Evolutionary conservation across 2,113 vertebrate genomes (phyloP), one percentile per base, ranked within the genome.

Genomic region (Menura novaehollandiae): DNA sequence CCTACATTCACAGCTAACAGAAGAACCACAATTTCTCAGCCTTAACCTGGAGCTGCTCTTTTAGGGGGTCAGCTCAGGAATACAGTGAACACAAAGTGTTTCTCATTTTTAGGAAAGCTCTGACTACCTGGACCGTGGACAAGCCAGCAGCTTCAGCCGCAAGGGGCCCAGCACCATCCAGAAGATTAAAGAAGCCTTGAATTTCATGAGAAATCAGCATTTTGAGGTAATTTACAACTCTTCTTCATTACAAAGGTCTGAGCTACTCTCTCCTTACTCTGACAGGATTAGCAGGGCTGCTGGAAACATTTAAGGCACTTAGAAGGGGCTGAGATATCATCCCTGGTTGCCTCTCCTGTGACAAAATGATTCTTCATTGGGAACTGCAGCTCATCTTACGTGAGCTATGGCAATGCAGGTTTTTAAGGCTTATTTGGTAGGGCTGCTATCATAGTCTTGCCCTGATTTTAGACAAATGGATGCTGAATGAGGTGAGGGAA

Each of bases 141-240:
- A 99, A 41, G 97, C 99, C 76, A 94, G 96, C 94, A 99, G 98
- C 96, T 99, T 99, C 95, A 99, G 99, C 97, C 98, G 99, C 62
- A 99, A 99, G 93, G 99, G 99, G 5, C 99, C 99, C 62, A 99
- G 99, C 97, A 99, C 99, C 10, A 99, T 99, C 96, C 99, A 99
- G 89, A 99, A 99, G 97, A 99, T 99, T 86, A 99, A 99, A 97
- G 99, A 99, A 93, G 99, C 99, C 19, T 97, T 99, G 32, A 99
- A 99, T 97, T 99, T 99, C 96, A 99, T 99, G 99, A 98, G 99
- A 93, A 99, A 99, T 97, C 99, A 99, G 68, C 99, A 99, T 93
- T 99, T 99, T 98, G 99, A 99, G 99, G 99, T 99, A 94, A 39
- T 44, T 35, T 21, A 1, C 10, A 49, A 9, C 28, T 73, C 7